Percentiles rank a stretch among this genome's conserved stretches.
Conservation (phyloP, 2,113 vertebrate genomes). For the Carollia perspicillata region DNA sequence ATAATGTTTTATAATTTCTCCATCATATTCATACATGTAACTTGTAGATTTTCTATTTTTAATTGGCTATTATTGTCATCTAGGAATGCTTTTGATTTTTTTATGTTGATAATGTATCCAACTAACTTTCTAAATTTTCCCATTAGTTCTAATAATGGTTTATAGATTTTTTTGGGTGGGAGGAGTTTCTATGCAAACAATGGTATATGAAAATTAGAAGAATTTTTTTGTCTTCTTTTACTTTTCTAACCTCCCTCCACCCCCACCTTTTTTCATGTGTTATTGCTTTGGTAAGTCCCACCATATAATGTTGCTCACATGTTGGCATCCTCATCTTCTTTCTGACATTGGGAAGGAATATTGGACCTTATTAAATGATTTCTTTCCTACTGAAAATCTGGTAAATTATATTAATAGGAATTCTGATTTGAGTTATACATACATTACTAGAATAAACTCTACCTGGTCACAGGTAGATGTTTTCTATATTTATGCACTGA, state of each 20-base stretch:
- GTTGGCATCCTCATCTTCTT: neutral
- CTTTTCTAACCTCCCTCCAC: neutral
- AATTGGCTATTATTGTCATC: neutral
- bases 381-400: neutral
- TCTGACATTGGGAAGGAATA: neutral
- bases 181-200: neutral
- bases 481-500: neutral
- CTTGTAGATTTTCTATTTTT: conserved; percentile 1
- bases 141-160: neutral
- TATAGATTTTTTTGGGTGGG: neutral
- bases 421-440: neutral
- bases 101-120: neutral
- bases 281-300: neutral
- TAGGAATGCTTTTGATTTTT: conserved; percentile 1
- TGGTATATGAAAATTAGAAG: neutral
- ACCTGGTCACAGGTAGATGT: neutral
- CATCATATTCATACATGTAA: neutral
- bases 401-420: neutral
- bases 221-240: neutral
- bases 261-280: neutral
- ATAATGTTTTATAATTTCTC: neutral
- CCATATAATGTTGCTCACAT: neutral
- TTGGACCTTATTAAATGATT: neutral
- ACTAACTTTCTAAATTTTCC: neutral
- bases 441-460: neutral